Evolutionary conservation across 2,797 vertebrate species (phyloP).

Genomic region (Enteromius radiatus): DNA sequence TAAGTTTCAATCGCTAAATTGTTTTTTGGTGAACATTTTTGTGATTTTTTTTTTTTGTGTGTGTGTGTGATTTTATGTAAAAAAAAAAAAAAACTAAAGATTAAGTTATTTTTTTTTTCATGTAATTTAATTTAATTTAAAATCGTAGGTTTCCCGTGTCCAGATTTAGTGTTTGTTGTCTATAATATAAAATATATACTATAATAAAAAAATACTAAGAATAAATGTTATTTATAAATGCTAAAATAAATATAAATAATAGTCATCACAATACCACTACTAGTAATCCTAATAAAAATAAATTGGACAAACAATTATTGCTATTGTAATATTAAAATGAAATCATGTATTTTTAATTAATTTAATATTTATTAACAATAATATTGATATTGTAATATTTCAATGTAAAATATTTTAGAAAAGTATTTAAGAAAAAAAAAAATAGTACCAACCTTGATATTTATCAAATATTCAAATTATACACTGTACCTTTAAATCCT

Average conservation of each 20-base stretch:
- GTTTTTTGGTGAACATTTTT: no score
- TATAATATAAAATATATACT: no score
- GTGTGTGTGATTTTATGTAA: no score
- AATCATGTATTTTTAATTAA: no score
- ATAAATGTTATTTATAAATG: background rate
- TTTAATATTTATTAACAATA: background rate
- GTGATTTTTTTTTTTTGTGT: background rate
- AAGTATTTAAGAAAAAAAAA: background rate
- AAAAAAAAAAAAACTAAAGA: no score
- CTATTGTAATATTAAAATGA: background rate
- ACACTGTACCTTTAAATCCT: conserved; percentile 1
- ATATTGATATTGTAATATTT: background rate
- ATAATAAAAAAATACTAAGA: background rate
- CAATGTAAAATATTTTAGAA: background rate
- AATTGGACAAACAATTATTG: background rate
- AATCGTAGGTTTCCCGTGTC: no score
- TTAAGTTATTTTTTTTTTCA: no score
- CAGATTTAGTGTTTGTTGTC: no score
- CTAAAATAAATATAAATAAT: background rate
- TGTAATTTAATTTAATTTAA: background rate
- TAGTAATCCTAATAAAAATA: background rate
- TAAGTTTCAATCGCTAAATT: background rate
- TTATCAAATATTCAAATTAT: background rate
- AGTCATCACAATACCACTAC: background rate
- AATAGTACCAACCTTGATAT: background rate